Evolutionary conservation across 2,113 vertebrate genomes (phyloP).

Genomic region (Tretioscincus oriximinensis): DNA sequence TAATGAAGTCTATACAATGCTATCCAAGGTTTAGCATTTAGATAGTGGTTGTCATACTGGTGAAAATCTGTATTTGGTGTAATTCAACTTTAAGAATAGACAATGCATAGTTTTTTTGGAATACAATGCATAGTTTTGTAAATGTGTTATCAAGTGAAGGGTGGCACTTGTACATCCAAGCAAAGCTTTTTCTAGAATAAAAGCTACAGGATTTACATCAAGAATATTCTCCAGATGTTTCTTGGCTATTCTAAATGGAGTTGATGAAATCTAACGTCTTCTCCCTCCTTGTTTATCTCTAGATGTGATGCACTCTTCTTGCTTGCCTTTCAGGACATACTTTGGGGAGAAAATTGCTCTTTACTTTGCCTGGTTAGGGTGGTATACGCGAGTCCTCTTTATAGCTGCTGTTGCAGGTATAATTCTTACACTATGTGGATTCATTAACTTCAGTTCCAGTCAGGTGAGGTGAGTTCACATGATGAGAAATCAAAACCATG

Average conservation of each 20-base stretch:
- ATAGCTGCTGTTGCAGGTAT: conserved; percentile 76
- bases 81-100: too few relatives aligned
- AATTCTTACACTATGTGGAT: conserved; percentile 78
- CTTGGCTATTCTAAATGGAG: not conserved
- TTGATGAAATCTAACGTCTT: not conserved
- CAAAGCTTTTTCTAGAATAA: too few relatives aligned
- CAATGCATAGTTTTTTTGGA: too few relatives aligned
- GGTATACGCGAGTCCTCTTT: conserved; percentile 86
- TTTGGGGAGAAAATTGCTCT: conserved; percentile 93
- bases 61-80: too few relatives aligned
- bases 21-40: too few relatives aligned
- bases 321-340: conserved; percentile 74
- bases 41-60: too few relatives aligned
- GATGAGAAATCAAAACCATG: not conserved
- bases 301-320: not conserved
- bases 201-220: too few relatives aligned
- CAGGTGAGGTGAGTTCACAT: conserved; percentile 83
- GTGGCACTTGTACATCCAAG: too few relatives aligned
- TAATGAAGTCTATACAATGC: too few relatives aligned
- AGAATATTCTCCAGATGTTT: not conserved
- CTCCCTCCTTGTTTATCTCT: not conserved
- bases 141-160: too few relatives aligned
- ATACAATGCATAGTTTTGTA: too few relatives aligned
- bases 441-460: conserved; percentile 78
- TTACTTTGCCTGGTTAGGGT: conserved; percentile 92